Conservation (phyloP, 2,113 vertebrate genomes). For the Morone chrysops region DNA sequence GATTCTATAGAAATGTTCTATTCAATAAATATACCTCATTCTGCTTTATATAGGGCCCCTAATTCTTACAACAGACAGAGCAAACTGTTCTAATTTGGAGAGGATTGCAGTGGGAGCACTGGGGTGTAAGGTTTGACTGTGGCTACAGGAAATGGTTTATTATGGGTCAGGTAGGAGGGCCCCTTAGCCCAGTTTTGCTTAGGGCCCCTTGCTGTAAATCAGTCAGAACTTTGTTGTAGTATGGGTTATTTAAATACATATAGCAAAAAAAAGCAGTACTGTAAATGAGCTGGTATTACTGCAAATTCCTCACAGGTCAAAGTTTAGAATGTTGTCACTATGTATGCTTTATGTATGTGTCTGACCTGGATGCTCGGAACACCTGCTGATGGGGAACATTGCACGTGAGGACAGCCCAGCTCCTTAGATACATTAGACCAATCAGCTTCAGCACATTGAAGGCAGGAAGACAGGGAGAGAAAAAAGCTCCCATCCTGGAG, state of each 20-base stretch:
- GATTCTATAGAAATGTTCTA: too few relatives aligned
- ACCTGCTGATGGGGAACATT: constrained; percentile 99
- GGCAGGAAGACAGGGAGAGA: constrained; percentile 97
- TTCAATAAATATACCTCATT: too few relatives aligned
- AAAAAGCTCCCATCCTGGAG: constrained; percentile 98
- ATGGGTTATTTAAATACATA: background rate
- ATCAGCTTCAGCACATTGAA: constrained; percentile 97
- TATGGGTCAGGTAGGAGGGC: too few relatives aligned
- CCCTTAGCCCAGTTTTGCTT: too few relatives aligned
- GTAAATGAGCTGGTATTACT: background rate
- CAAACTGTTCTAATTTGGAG: too few relatives aligned
- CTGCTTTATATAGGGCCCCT: too few relatives aligned
- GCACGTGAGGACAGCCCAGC: constrained; percentile 98
- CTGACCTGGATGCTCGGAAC: constrained; percentile 96
- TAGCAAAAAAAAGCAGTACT: background rate
- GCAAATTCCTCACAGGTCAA: background rate
- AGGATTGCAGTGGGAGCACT: too few relatives aligned
- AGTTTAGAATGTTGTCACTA: too few relatives aligned
- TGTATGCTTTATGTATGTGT: constrained; percentile 4
- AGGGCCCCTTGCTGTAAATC: background rate
- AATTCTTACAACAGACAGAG: too few relatives aligned
- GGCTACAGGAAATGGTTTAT: too few relatives aligned
- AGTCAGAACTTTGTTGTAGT: background rate
- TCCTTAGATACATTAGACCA: constrained; percentile 97
- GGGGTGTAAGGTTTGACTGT: too few relatives aligned